Conservation (phyloP, 2,113 vertebrate species). For the Castor canadensis region DNA sequence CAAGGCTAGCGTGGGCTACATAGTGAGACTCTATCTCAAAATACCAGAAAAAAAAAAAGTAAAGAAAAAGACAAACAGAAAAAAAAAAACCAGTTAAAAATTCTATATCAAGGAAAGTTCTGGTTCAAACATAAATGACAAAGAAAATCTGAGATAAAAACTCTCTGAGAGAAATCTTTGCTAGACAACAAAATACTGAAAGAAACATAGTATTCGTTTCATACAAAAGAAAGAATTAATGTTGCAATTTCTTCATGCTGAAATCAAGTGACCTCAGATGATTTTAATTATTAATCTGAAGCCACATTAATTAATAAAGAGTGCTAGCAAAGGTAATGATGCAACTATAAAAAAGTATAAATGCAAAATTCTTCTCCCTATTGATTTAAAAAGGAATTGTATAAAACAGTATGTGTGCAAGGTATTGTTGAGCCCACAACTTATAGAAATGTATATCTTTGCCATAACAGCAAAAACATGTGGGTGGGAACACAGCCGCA, state of each 20-base stretch:
- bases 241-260: not conserved
- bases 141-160: not conserved
- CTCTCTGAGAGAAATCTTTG: not conserved
- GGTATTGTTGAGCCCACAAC: not conserved
- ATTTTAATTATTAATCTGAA: too few relatives aligned
- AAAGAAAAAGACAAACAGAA: not conserved
- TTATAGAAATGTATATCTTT: conserved; percentile 16
- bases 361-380: not conserved
- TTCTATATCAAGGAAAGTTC: not conserved
- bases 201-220: not conserved
- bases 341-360: not conserved
- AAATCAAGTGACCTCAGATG: conserved; percentile 12
- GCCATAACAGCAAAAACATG: conserved; percentile 18
- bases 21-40: too few relatives aligned
- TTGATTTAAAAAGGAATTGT: conserved; percentile 15
- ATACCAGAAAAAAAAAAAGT: too few relatives aligned
- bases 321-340: not conserved
- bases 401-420: not conserved
- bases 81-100: not conserved
- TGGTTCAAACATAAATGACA: not conserved
- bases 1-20: not conserved
- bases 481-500: conserved; percentile 13
- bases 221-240: not conserved
- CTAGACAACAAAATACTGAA: not conserved
- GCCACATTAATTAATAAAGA: not conserved